A percentile compares a stretch with the other conserved stretches of the same genome.
Evolutionary conservation across 2,888 invertebrate genomes (phyloP).

Genomic region (Drosophila anomalipes): DNA sequence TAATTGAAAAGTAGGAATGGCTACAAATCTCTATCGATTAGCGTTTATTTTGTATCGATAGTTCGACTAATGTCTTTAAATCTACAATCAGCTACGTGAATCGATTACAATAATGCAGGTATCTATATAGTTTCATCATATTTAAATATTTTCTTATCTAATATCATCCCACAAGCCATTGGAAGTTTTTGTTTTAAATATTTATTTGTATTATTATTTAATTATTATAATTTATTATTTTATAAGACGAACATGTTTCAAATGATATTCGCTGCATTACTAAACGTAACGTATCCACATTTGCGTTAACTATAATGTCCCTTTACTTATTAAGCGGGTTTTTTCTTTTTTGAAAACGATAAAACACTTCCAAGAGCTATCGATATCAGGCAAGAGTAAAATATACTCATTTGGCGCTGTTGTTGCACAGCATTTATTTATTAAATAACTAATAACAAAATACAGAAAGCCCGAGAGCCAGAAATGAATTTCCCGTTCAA

Average conservation of each 20-base stretch:
- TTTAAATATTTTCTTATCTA: neutral
- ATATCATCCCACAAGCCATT: neutral
- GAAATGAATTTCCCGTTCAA: neutral
- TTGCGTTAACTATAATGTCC: neutral
- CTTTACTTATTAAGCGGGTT: neutral
- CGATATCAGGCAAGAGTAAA: neutral
- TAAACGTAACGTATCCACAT: neutral
- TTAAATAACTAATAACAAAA: neutral
- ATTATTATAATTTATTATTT: neutral
- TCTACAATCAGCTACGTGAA: neutral
- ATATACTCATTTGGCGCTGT: neutral
- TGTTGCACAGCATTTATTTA: neutral
- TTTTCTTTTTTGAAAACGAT: neutral
- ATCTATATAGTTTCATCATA: neutral
- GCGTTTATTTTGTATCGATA: slow-evolving; percentile 1
- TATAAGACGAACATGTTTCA: neutral
- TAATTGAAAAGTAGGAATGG: slow-evolving; percentile 53
- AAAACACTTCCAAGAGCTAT: neutral
- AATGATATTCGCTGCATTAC: neutral
- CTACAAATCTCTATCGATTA: slow-evolving; percentile 37
- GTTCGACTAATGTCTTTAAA: neutral
- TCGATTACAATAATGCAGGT: neutral
- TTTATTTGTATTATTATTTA: neutral
- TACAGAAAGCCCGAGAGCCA: neutral
- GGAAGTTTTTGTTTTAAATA: neutral